Conservation (phyloP, 2,797 vertebrate genomes). For the Lepus oiostolus region DNA sequence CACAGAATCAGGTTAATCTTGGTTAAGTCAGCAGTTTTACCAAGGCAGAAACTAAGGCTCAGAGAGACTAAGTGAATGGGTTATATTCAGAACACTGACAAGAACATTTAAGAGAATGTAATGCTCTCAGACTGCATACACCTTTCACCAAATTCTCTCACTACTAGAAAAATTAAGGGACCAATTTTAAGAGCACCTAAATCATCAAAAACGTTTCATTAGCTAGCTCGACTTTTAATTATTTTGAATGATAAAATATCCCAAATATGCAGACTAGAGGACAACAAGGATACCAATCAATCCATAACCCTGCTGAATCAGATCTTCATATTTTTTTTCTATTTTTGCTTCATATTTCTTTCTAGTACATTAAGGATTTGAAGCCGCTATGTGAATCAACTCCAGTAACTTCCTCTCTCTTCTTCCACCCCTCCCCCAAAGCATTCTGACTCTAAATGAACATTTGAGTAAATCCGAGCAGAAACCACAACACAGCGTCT, state of each 20-base stretch:
- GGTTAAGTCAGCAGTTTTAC: neutral
- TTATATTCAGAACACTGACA: neutral
- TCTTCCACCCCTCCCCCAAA: neutral
- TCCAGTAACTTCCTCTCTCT: neutral
- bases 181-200: neutral
- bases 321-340: neutral
- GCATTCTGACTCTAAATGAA: neutral
- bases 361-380: neutral
- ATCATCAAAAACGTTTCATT: neutral
- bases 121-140: neutral
- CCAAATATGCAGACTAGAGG: neutral
- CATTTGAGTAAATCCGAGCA: neutral
- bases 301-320: neutral
- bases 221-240: neutral
- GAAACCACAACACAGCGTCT: no score
- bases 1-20: neutral
- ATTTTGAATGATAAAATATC: neutral
- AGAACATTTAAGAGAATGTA: neutral
- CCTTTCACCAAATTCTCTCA: neutral
- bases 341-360: neutral
- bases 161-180: neutral
- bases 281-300: neutral
- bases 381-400: neutral
- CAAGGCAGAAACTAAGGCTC: neutral
- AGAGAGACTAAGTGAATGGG: neutral